Evolutionary conservation across 2,113 vertebrate species (phyloP), one percentile per base, ranked within the genome.

Genomic region (Acanthochromis polyacanthus): DNA sequence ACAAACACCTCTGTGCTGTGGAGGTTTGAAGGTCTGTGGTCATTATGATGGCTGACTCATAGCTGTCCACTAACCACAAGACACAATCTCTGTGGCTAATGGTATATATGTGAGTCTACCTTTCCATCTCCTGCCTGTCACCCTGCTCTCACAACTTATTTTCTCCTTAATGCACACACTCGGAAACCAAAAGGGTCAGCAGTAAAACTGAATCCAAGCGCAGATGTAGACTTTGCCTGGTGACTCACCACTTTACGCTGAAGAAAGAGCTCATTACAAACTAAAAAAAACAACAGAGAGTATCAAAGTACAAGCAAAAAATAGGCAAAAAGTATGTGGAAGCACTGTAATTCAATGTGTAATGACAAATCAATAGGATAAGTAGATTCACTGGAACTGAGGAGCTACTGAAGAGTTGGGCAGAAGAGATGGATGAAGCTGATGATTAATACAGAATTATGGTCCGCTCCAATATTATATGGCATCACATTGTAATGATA

Each of bases 11-110:
- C 19, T 19, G 58, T 7, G 43, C 71, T 2, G 7, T 17, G 20
- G 51, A 73, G 51, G 45, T 25, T 77, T 77, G 68, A 72, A 67
- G 55, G 73, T 78, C 66, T 32, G 58, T 38, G 71, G 40, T 78
- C 71, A 73, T 84, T 80, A 75, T 80, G 30, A 51, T 1, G 25
- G 32, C 69, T 86, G 81, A 89, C 63, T 89, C 88, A 85, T 63
- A 70, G 58, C 74, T 78, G 55, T 75, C 50, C 61, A 19, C 51
- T 55, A 69, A 76, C 77, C 40, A 58, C 50, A 51, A 52, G 45
- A 36, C 16, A 56, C 10, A 52, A 48, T 75, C 40, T 36, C 12
- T 60, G 52, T 55, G 57, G 51, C 57, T 53, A 40, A 75, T n/a
- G 75, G 43, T 56, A 23, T 36, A 36, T 64, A 58, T 74, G 63